Evolutionary conservation across 1,140 invertebrate species (phyloP).

Genomic region (Nylanderia fulva): DNA sequence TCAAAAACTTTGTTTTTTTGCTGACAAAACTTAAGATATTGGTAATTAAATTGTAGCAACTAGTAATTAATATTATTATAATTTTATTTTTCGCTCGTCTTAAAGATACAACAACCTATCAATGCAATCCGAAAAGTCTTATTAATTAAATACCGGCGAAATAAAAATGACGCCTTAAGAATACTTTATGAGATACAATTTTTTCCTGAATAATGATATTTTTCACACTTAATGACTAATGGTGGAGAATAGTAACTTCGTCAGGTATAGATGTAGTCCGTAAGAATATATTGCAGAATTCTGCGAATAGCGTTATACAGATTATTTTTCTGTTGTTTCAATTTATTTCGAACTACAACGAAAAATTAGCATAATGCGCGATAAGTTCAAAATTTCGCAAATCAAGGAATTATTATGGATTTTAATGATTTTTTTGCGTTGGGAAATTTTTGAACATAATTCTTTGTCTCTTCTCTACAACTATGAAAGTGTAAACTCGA

Average conservation of each 20-base stretch:
- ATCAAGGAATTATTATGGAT: conserved; percentile 47
- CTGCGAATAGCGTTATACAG: conserved; percentile 63
- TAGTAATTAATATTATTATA: conserved; percentile 16
- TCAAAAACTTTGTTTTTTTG: not conserved
- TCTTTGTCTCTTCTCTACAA: conserved; percentile 14
- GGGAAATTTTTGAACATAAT: not conserved
- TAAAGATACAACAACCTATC: not conserved
- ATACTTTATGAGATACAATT: not conserved
- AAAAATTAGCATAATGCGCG: conserved; percentile 67
- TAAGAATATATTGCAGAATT: not conserved
- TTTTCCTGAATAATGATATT: not conserved
- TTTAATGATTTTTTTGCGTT: conserved; percentile 15
- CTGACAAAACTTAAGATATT: not conserved
- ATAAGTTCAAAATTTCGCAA: conserved; percentile 55
- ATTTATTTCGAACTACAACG: conserved; percentile 65
- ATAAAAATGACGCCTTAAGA: conserved; percentile 18
- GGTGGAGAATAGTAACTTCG: conserved; percentile 26
- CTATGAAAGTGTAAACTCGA: conserved; percentile 25
- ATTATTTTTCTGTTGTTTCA: conserved; percentile 58
- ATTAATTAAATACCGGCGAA: not conserved
- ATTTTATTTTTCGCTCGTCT: not conserved
- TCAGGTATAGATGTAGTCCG: not conserved
- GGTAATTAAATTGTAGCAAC: not conserved
- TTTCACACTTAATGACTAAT: conserved; percentile 43
- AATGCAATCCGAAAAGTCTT: not conserved